Evolutionary conservation across 2,888 invertebrate genomes (phyloP).

Genomic region (Pachliopta kotzebuea): DNA sequence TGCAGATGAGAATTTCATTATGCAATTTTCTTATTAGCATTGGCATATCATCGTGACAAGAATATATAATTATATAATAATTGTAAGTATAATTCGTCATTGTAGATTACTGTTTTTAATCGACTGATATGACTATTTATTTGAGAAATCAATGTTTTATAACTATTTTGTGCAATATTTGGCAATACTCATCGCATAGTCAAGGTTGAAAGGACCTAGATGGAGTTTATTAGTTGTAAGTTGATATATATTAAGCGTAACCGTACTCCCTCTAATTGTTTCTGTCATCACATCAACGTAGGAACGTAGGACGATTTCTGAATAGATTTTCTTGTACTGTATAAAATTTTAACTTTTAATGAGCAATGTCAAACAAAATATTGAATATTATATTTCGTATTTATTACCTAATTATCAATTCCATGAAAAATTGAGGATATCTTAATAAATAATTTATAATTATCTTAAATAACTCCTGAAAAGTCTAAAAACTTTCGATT

Average conservation of each 20-base stretch:
- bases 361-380: neutral
- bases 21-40: slow-evolving; percentile 31
- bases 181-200: slow-evolving; percentile 75
- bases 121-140: slow-evolving; percentile 37
- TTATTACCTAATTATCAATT: neutral
- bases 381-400: neutral
- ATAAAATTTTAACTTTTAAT: neutral
- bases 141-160: slow-evolving; percentile 27
- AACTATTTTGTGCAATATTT: slow-evolving; percentile 71
- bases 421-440: neutral
- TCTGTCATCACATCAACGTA: slow-evolving; percentile 38
- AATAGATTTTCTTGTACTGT: neutral
- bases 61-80: slow-evolving; percentile 31
- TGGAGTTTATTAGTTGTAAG: slow-evolving; percentile 59
- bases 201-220: slow-evolving; percentile 51
- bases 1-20: slow-evolving; percentile 14
- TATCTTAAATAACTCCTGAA: neutral
- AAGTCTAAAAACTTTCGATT: neutral
- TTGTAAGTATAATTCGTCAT: slow-evolving; percentile 35
- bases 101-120: slow-evolving; percentile 37
- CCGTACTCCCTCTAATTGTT: slow-evolving; percentile 36
- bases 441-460: neutral
- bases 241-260: slow-evolving; percentile 49
- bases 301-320: neutral
- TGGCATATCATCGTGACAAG: slow-evolving; percentile 39